Base-by-base conservation (phyloP, 1,140 invertebrate species). In the Proctacanthus coquilletti region DNA sequence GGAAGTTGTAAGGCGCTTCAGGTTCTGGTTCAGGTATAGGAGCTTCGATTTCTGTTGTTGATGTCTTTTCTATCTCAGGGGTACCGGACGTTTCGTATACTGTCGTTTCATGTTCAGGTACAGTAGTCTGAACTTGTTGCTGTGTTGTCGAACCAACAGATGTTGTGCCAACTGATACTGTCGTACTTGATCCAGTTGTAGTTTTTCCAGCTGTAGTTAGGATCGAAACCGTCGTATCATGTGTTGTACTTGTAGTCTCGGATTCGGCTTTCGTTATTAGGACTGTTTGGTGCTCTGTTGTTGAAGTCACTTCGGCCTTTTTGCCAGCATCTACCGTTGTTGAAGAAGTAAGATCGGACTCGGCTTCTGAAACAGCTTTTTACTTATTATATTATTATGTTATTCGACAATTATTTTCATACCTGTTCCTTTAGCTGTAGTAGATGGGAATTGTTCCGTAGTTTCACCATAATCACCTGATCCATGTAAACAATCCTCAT, bases 401-500 rank as follows among this genome's bases (percentile, higher is more conserved):
- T 20, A 29, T 11, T 23, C 15, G 30, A 19, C 36, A 21, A 37
- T 47, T 39, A 41, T 41, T 21, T 40, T 60, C 53, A 49, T 51
- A 70, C 70, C 70, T 50, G 65, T 67, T 47, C 49, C 65, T 42
- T 59, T 70, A 50, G 56, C 71, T 42, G 60, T 75, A 46, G 62
- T 71, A 45, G 65, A 71, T 47, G 64, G 71, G 50, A 68, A 74
- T 60, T 66, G 76, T 48, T 70, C 72, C 8, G 70, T 72, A 5
- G 66, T 60, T 51, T 71, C 69, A 18, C 70, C 73, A 21, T 68
- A 65, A 38, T 70, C 69, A 0, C 80, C 81, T 2, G 80, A 84
- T 4, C 80, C 80, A 41, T 76, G 75, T 11, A 72, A 68, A 42
- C 83, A 84, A 51, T 87, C 84, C 54, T 87, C 83, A 53, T 87